These are phyloP conservation scores for Mirounga angustirostris DNA, from an alignment of 2,113 vertebrate genomes.

Conservation along the genomic window DNA sequence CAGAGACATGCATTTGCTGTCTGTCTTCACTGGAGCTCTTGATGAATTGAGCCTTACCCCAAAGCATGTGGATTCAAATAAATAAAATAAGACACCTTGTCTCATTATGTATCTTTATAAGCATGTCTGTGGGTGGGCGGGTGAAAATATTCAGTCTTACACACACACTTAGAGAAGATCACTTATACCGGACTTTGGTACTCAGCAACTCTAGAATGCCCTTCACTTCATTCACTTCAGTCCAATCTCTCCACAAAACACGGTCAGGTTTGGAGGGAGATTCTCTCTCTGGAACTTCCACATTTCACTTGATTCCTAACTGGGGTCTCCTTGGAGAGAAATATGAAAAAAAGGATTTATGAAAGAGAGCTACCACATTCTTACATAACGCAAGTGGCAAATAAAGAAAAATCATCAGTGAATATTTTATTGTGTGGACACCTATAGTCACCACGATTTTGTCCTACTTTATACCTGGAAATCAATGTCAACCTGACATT, in stretches of 20 bases:
- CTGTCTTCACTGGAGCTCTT: not conserved
- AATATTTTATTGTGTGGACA: rapidly evolving
- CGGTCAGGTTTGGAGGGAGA: rapidly evolving
- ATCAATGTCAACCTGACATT: too few species aligned
- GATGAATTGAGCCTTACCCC: not conserved
- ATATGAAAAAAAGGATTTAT: not conserved
- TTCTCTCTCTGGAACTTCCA: not conserved
- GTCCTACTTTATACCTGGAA: rapidly evolving
- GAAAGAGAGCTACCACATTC: too few species aligned
- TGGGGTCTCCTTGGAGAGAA: not conserved
- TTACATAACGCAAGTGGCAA: not conserved
- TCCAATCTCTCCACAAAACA: rapidly evolving
- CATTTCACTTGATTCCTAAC: rapidly evolving
- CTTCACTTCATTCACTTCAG: rapidly evolving
- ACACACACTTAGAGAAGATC: not conserved
- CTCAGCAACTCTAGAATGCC: not conserved
- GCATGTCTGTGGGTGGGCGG: not conserved
- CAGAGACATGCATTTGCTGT: not conserved
- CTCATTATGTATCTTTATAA: not conserved
- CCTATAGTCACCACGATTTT: not conserved
- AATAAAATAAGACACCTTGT: not conserved
- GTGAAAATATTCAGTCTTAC: not conserved
- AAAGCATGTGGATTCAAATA: not conserved
- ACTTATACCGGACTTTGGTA: rapidly evolving
- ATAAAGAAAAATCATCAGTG: too few species aligned